Evolutionary conservation across 1,140 invertebrate species (phyloP), one percentile per base, ranked within the genome.

Genomic region (Tetragnatha versicolor): DNA sequence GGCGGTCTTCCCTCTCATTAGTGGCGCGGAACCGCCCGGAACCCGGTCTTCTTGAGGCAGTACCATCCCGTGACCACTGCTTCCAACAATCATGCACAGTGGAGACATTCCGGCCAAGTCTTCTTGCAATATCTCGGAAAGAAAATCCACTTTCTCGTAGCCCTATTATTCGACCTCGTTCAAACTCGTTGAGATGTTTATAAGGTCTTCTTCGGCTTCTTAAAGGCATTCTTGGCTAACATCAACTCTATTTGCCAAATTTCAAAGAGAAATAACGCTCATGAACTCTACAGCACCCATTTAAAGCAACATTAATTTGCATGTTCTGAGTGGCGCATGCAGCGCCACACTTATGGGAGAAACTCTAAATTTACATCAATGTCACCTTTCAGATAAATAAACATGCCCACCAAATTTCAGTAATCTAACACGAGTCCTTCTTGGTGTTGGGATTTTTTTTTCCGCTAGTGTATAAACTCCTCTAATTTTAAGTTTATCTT

Each of bases 141-240:
- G 39, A 51, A 51, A 51, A 7, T n/a, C 47, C 6, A 51, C 17
- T 20, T 7, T 5, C 47, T n/a, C 5, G 47, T n/a, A 51, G 47
- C 17, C 17, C 47, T 51, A 51, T n/a, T 9, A 51, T 20, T n/a
- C 47, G 47, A 51, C 47, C 47, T 9, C 6, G 47, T 51, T 51
- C 47, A 51, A 51, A 51, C 7, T 51, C n/a, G 3, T 5, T 51
- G 17, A 6, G 47, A 14, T 51, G 47, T 51, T 6, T 6, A 51
- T 51, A 51, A 51, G 17, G 47, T 14, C 47, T 51, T 51, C 22
- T 5, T 51, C 17, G 47, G 17, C 47, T 51, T 51, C 6, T 51
- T 51, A 51, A 51, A 7, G 17, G 47, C 17, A 51, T 51, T 51
- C 47, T 51, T 51, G 47, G 47, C 47, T 51, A 51, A 51, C 47